Percentiles rank a stretch among this genome's conserved stretches.
Evolutionary conservation across 2,888 invertebrate genomes (phyloP).

Genomic region (Pyrgus malvae): DNA sequence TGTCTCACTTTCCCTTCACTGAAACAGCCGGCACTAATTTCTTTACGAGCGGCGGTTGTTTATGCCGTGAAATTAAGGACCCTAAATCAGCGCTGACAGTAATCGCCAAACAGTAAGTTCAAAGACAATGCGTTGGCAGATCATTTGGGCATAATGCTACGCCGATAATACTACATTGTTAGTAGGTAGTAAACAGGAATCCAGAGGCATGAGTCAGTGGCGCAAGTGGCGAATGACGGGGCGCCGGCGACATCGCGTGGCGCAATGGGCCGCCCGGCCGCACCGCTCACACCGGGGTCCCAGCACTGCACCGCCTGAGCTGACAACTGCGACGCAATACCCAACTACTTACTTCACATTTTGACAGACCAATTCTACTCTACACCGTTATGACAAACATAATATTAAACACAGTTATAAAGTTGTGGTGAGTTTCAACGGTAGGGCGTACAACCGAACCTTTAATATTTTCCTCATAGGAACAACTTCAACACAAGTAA

Average conservation of each 20-base stretch:
- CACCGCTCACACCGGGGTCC: too few species aligned
- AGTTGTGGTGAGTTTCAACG: too few species aligned
- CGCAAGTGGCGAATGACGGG: constrained; percentile 43
- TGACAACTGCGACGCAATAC: constrained; percentile 14
- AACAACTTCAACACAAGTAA: too few species aligned
- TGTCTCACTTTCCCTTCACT: constrained; percentile 15
- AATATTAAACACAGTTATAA: neutral
- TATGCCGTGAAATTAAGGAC: constrained; percentile 45
- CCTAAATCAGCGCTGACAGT: constrained; percentile 68
- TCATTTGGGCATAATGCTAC: constrained; percentile 72
- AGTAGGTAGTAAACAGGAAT: constrained; percentile 62
- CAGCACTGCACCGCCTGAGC: constrained; percentile 11
- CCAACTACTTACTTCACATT: constrained; percentile 2
- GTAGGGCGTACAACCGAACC: too few species aligned
- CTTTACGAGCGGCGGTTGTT: constrained; percentile 35
- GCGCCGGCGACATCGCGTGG: constrained; percentile 47
- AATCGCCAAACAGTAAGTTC: constrained; percentile 69
- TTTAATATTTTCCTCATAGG: too few species aligned
- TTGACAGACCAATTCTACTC: neutral
- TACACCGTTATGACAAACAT: neutral
- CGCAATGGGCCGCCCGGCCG: constrained; percentile 39
- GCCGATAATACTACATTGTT: constrained; percentile 51
- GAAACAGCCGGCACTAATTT: constrained; percentile 21
- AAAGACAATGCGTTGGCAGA: constrained; percentile 79
- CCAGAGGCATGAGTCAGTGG: constrained; percentile 71